Conservation (phyloP, 2,113 vertebrate genomes). For the Chrysochloris asiatica region DNA sequence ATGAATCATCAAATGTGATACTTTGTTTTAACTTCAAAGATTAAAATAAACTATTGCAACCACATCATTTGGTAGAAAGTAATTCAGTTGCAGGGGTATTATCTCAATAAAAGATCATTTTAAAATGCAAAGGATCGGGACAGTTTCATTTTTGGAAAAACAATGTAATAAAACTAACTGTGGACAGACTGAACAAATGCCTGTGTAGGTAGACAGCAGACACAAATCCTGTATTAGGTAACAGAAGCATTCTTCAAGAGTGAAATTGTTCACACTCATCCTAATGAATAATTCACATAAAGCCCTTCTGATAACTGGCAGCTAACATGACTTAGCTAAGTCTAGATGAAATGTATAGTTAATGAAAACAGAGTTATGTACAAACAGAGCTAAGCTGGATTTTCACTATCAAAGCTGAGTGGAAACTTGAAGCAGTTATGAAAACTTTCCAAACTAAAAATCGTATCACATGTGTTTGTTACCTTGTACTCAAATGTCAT, state of each 20-base stretch:
- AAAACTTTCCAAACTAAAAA: not conserved
- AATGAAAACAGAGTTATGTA: not conserved
- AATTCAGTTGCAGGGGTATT: not conserved
- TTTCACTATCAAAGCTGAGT: constrained; percentile 10
- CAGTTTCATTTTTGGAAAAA: not conserved
- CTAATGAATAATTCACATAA: constrained; percentile 22
- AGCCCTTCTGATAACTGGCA: constrained; percentile 17
- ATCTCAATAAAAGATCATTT: not conserved
- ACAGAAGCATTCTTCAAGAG: not conserved
- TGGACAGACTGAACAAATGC: not conserved
- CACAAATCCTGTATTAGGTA: not conserved
- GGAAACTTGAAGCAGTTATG: constrained; percentile 17
- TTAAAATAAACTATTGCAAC: not conserved
- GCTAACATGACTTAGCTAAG: not conserved
- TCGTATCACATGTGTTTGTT: not conserved
- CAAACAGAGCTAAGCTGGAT: not conserved
- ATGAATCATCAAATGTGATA: not conserved
- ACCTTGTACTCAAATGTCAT: not conserved
- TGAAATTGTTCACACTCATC: not conserved
- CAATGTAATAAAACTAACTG: constrained; percentile 14
- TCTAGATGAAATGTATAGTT: constrained; percentile 13
- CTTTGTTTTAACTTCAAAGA: not conserved
- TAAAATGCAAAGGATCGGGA: not conserved
- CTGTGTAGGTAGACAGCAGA: not conserved
- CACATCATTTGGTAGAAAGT: not conserved